Evolutionary conservation across 2,888 invertebrate genomes (phyloP), one percentile per base, ranked within the genome.

Genomic region (Megaustenia siamemsis): DNA sequence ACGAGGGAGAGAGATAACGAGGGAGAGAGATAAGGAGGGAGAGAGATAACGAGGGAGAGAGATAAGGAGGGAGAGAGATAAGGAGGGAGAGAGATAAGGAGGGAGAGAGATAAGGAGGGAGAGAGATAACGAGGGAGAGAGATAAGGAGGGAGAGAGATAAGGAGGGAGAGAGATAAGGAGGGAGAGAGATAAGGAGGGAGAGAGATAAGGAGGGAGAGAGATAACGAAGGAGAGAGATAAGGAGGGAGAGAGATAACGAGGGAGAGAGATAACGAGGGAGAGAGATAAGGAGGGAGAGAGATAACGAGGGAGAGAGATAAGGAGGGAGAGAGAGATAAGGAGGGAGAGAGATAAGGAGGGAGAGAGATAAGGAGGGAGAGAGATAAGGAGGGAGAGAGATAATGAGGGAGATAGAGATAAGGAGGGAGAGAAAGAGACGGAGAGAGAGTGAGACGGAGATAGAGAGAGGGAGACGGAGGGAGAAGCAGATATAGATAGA

Each of bases 171-270:
- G 56, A 56, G 40, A 60, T 38, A 43, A 60, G 53, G 75, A 82
- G 60, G 71, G 56, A 60, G 73, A 73, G 24, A 73, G 35, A 73
- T 35, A 73, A n/a, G 73, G 82, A 60, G 60, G 71, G 82, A 75
- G 60, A 45, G 60, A 40, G 32, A 38, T 43, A 28, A 28, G 71
- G 73, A 73, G 56, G 69, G 71, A 53, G 71, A 49, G 35, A 60
- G 18, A 60, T 35, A 60, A 35, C 43, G 80, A 38, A 24, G 71
- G 49, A n/a, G 76, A 18, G 49, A 45, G 76, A 49, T 43, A 15
- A 40, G 53, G 53, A n/a, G 15, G 76, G n/a, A 32, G n/a, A 24
- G 18, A 45, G 21, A 28, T 45, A 49, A n/a, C n/a, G n/a, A n/a
- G n/a, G n/a, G n/a, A n/a, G n/a, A n/a, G n/a, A n/a, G n/a, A n/a